These are phyloP conservation scores for Drosophila chauvacae DNA, from an alignment of 1,140 invertebrate genomes.

Conservation along the genomic window DNA sequence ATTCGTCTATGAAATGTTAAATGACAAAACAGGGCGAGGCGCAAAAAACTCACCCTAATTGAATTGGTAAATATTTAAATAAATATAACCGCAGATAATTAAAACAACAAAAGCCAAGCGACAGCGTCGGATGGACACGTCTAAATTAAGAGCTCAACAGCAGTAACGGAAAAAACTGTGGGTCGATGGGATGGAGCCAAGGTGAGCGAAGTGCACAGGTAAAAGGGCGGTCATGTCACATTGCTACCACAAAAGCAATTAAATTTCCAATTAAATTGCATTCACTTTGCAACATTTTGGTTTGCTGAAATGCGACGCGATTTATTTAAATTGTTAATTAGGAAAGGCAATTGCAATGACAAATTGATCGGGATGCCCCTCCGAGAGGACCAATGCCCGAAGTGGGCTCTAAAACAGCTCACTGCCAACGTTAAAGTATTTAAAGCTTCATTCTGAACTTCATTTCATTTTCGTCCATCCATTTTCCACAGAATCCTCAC, in stretches of 20 bases:
- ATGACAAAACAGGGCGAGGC: conserved; percentile 32
- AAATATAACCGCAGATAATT: conserved; percentile 84
- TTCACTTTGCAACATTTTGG: conserved; percentile 75
- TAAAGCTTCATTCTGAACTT: conserved; percentile 20
- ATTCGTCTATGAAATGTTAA: conserved; percentile 57
- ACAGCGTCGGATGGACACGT: conserved; percentile 69
- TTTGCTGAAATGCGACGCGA: conserved; percentile 63
- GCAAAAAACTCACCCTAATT: conserved; percentile 63
- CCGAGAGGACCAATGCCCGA: neutral
- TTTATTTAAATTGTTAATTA: conserved; percentile 84
- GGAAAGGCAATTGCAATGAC: conserved; percentile 74
- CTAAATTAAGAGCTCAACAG: conserved; percentile 73
- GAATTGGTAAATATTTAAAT: conserved; percentile 84
- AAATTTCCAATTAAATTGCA: conserved; percentile 84
- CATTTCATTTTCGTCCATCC: neutral
- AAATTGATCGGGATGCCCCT: conserved; percentile 50
- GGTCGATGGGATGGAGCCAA: neutral
- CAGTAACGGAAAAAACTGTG: conserved; percentile 30
- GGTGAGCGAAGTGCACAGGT: conserved; percentile 31
- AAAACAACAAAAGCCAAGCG: conserved; percentile 79
- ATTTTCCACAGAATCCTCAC: conserved; percentile 12
- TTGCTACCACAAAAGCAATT: conserved; percentile 82
- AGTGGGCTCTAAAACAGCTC: conserved; percentile 1
- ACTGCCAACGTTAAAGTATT: neutral
- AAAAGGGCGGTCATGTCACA: conserved; percentile 52